These are phyloP conservation scores for Mesoligia furuncula DNA, from an alignment of 2,888 invertebrate species.

Conservation along the genomic window DNA sequence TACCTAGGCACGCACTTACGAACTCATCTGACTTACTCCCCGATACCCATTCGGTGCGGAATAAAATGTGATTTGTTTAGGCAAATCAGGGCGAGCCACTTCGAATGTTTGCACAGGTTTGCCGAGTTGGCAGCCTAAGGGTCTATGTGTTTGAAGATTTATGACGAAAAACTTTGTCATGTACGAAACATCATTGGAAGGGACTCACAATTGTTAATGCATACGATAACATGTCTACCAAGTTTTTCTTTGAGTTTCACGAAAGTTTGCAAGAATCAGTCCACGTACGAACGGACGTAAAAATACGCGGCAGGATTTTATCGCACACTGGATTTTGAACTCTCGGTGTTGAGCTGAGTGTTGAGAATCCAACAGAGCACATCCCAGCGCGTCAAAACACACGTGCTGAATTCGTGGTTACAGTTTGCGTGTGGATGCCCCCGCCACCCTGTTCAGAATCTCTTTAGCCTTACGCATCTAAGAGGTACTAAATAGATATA, in stretches of 20 bases:
- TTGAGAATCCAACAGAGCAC: background rate
- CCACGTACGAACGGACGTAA: background rate
- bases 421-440: background rate
- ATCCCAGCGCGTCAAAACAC: background rate
- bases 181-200: slow-evolving; percentile 3
- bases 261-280: background rate
- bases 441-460: background rate
- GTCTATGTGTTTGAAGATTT: slow-evolving; percentile 31
- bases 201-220: slow-evolving; percentile 32
- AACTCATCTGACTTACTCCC: slow-evolving; percentile 49
- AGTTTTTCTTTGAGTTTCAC: background rate
- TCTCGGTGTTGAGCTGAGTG: background rate
- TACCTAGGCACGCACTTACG: slow-evolving; percentile 63
- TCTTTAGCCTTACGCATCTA: background rate
- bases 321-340: background rate
- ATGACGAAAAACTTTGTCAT: slow-evolving; percentile 28
- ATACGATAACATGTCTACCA: slow-evolving; percentile 10
- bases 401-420: no score
- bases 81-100: slow-evolving; percentile 48
- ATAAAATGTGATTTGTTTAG: slow-evolving; percentile 63
- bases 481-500: slow-evolving; percentile 19
- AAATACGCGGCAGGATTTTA: background rate
- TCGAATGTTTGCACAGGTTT: slow-evolving; percentile 39
- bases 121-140: slow-evolving; percentile 23
- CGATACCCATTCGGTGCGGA: slow-evolving; percentile 41